These are phyloP conservation scores for Ectemnius continuus DNA, from an alignment of 2,888 invertebrate species.

Conservation along the genomic window DNA sequence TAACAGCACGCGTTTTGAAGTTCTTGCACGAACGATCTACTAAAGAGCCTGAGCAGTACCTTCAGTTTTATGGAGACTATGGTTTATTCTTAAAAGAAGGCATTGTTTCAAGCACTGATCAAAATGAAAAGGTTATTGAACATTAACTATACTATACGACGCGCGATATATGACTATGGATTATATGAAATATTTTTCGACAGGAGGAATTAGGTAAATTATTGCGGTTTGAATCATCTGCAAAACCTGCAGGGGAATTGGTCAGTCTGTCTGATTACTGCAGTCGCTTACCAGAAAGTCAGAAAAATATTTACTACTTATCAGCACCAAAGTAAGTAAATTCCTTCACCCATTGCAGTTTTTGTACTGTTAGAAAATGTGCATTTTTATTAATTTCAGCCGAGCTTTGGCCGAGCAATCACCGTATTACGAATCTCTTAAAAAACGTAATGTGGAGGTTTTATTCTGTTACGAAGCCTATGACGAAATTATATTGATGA, in stretches of 20 bases:
- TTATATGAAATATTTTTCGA: constrained; percentile 31
- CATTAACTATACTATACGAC: too few species aligned
- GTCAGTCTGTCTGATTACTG: constrained; percentile 91
- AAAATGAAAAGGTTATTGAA: constrained; percentile 85
- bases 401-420: constrained; percentile 95
- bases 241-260: constrained; percentile 83
- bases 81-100: constrained; percentile 97
- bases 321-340: constrained; percentile 90
- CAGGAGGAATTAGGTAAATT: constrained; percentile 95
- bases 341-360: neutral
- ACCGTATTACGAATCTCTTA: constrained; percentile 96
- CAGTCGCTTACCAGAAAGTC: constrained; percentile 86
- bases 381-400: constrained; percentile 79
- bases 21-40: constrained; percentile 91
- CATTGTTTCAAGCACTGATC: constrained; percentile 90
- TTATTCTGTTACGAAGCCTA: constrained; percentile 98
- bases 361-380: neutral
- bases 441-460: constrained; percentile 92
- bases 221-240: constrained; percentile 94
- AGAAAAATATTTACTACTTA: constrained; percentile 93
- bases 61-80: constrained; percentile 94
- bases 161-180: too few species aligned
- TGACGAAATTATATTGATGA: constrained; percentile 96
- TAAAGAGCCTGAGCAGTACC: constrained; percentile 90
- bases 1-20: constrained; percentile 90